Evolutionary conservation across 2,113 vertebrate species (phyloP), one percentile per base, ranked within the genome.

Genomic region (Telmatochromis sp.): DNA sequence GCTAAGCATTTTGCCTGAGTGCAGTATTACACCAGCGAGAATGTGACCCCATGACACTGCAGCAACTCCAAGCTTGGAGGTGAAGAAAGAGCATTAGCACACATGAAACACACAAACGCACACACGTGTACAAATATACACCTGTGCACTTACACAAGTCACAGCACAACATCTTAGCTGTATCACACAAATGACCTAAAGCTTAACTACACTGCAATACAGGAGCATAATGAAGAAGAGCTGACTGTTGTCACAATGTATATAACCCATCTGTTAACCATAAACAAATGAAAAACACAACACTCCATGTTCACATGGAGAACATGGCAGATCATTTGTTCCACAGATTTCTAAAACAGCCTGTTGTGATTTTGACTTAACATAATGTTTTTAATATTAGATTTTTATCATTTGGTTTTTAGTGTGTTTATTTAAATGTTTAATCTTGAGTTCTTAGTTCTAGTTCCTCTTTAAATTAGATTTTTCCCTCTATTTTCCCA

Each of bases 1-100:
- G 53, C 14, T 15, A 82, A 86, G 82, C 57, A 19, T 78, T 87
- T 80, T 81, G 26, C 68, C 68, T 55, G 51, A 63, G 50, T 57
- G 68, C 55, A 54, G 47, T 86, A 58, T n/a, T 71, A 40, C 58
- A 68, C 82, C 51, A 45, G 31, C 60, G 82, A 88, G 60, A 87
- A 83, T 47, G 65, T 93, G 93, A 93, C 86, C 57, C 86, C 55
- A 81, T 50, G 47, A 86, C 89, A 92, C 45, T 82, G 90, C 60
- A 79, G 51, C 88, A 86, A 93, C 86, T 89, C 84, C 84, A 81
- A 85, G 47, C 57, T 84, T 9, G 3, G 80, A 87, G 55, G 53
- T 54, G 58, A 84, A 45, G 37, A 37, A 71, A 55, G 21, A 19
- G 58, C 80, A 82, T 86, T 79, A 75, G 81, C 28, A 71, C 45